Evolutionary conservation across 1,140 invertebrate genomes (phyloP), one percentile per base, ranked within the genome.

Genomic region (Oscheius sp.): DNA sequence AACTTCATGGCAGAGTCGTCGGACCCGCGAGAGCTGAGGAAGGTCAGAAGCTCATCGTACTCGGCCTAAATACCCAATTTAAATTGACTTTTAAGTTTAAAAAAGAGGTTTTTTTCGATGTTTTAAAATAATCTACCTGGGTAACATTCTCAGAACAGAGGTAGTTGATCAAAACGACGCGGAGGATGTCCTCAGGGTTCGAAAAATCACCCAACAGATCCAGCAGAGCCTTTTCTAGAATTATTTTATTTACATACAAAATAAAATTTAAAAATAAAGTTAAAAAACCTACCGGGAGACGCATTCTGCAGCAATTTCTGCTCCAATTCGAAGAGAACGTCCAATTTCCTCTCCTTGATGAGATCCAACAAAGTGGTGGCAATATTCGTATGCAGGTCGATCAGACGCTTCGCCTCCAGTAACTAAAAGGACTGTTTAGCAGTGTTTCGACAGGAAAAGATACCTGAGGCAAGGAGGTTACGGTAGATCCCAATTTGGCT

Each of bases 341-440:
- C 96, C 15, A 99, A 85, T 79, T 95, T 90, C 38, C 95, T 38
- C 15, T 80, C 42, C 74, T 78, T 84, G 45, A 83, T 84, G 28
- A 73, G 63, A 26, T 84, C 76, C 29, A 84, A 75, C n/a, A 85
- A 34, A 45, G 76, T 77, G 77, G 95, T 98, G 7, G 96, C 96
- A 78, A 99, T 91, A 73, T 93, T 96, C 13, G 94, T 99, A 85
- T 99, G 97, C 91, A 97, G 94, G 84, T 99, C 95, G 78, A 99
- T 95, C 4, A 98, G 88, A 58, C 93, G 87, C 85, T 99, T 99
- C 87, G 93, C 95, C 86, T 99, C 95, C 80, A 99, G 88, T 2
- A 99, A 87, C 85, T 98, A 93, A 18, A 96, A 96, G 1, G 61
- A 32, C 36, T 10, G 7, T 63, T 18, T 63, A n/a, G 35, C 31